A percentile compares a stretch with the other conserved stretches of the same genome.
phyloP scores from a whole-genome alignment of 2,888 invertebrate genomes.

The Trachelus troglodyta region DNA sequence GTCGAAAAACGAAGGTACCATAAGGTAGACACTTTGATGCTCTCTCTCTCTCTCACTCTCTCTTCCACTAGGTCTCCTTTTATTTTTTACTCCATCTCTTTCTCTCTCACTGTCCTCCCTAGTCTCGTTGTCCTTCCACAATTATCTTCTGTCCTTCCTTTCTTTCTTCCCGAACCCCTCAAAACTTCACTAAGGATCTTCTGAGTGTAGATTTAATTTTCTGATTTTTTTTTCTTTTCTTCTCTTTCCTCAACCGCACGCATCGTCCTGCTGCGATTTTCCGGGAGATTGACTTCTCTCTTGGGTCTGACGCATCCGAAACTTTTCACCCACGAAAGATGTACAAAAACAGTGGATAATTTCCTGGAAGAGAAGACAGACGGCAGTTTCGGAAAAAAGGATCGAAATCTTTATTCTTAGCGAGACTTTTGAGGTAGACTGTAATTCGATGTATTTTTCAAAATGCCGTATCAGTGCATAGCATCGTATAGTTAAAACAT shows the following conservation, averaged over 20 bases:
- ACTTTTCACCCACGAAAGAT: background rate
- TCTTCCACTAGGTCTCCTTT: background rate
- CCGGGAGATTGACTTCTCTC: slow-evolving; percentile 18
- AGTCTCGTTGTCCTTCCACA: slow-evolving; percentile 1
- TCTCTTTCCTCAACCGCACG: background rate
- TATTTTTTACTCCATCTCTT: slow-evolving; percentile 11
- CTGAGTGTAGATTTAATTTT: slow-evolving; percentile 45
- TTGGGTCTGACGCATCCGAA: background rate
- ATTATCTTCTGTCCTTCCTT: slow-evolving; percentile 14
- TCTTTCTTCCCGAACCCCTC: background rate
- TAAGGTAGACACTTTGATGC: background rate
- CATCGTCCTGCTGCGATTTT: slow-evolving; percentile 27
- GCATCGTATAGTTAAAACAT: background rate
- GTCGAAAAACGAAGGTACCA: background rate
- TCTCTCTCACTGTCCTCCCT: background rate
- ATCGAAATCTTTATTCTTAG: background rate
- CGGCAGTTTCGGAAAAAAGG: background rate
- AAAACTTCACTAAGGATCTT: background rate
- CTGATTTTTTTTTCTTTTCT: slow-evolving; percentile 32
- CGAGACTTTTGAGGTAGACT: background rate
- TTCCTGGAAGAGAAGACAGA: background rate
- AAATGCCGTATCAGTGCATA: background rate
- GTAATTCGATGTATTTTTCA: background rate
- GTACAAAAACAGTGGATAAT: background rate
- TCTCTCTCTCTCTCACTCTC: background rate